These are phyloP conservation scores for Amblyjoppa proteus DNA, from an alignment of 2,888 invertebrate species.

Conservation along the genomic window DNA sequence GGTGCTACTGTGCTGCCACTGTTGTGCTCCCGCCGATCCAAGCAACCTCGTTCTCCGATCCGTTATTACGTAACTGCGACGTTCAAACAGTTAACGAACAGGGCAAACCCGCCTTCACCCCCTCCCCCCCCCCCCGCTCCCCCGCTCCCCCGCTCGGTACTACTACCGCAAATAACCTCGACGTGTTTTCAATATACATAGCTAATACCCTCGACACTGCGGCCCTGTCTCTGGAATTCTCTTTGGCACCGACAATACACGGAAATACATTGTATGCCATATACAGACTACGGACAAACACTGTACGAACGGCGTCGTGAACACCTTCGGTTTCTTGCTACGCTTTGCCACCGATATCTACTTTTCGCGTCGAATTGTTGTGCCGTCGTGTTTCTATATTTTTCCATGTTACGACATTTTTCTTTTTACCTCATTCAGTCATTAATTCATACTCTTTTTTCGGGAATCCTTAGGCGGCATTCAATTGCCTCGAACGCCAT, in stretches of 20 bases:
- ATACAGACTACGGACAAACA: background rate
- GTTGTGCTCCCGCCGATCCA: conserved; percentile 31
- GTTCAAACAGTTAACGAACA: conserved; percentile 55
- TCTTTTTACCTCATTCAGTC: too few species aligned
- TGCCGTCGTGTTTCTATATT: too few species aligned
- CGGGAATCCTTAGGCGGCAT: too few species aligned
- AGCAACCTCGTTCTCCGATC: conserved; percentile 17
- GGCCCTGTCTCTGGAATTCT: conserved; percentile 9
- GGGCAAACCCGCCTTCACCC: background rate
- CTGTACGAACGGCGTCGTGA: background rate
- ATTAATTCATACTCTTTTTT: too few species aligned
- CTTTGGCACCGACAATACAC: conserved; percentile 26
- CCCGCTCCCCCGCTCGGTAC: background rate
- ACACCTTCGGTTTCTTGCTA: background rate
- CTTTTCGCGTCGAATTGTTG: background rate
- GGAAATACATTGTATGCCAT: background rate
- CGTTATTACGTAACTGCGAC: conserved; percentile 35
- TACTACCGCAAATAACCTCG: conserved; percentile 9
- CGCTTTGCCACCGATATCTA: background rate
- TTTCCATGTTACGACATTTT: too few species aligned
- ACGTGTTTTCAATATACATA: conserved; percentile 41
- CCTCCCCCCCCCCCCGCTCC: too few species aligned
- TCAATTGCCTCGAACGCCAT: too few species aligned
- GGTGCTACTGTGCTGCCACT: conserved; percentile 20
- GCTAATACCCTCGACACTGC: conserved; percentile 6